Evolutionary conservation across 2,113 vertebrate species (phyloP).

Genomic region (Typhlomys cinereus): DNA sequence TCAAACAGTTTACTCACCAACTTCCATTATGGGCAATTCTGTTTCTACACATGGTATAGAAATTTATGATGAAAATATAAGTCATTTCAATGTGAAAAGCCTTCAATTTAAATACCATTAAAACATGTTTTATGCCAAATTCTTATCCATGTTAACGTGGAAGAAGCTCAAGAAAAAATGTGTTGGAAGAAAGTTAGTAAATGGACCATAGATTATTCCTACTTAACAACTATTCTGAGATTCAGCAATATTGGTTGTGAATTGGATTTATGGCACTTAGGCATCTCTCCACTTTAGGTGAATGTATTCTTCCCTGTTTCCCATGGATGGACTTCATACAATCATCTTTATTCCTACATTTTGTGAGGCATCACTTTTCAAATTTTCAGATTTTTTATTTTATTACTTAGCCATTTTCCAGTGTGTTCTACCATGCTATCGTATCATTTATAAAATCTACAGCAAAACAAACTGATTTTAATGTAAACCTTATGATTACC

Average conservation of each 20-base stretch:
- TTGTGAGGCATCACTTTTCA: not conserved
- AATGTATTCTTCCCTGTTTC: not conserved
- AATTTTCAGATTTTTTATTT: not conserved
- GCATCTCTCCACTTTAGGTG: not conserved
- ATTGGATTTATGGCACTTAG: not conserved
- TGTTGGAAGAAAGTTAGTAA: not conserved
- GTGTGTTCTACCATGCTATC: not conserved
- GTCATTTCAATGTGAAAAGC: not conserved
- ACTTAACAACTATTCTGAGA: not conserved
- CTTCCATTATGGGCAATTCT: not conserved
- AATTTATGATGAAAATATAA: not conserved
- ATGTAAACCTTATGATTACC: not conserved
- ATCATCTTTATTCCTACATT: not conserved
- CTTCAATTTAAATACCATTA: not conserved
- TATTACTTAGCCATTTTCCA: not conserved
- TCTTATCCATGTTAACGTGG: not conserved
- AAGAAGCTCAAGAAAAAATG: not conserved
- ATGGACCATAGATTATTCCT: not conserved
- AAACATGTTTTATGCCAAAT: not conserved
- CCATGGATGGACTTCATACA: not conserved
- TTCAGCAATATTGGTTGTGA: not conserved
- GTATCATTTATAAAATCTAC: not conserved
- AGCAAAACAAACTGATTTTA: not conserved
- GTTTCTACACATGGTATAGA: not conserved
- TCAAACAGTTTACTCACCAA: not conserved